These are phyloP conservation scores for Diploscapter pachys DNA, from an alignment of 1,140 invertebrate species.

Conservation along the genomic window DNA sequence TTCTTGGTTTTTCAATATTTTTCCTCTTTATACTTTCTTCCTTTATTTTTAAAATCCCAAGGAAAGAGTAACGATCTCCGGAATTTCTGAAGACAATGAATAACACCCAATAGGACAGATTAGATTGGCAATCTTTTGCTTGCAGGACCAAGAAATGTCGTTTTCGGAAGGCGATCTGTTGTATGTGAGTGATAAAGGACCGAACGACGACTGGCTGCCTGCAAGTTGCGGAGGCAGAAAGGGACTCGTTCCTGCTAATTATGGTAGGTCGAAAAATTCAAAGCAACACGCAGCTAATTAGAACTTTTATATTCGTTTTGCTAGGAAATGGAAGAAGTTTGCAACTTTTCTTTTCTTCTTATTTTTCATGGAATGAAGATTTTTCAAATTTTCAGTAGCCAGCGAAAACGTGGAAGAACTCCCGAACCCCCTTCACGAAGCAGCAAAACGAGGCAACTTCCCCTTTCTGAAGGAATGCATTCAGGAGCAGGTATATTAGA, in stretches of 20 bases:
- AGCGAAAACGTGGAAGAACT: conserved; percentile 69
- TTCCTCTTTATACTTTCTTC: background rate
- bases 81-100: too few relatives aligned
- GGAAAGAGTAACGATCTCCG: too few relatives aligned
- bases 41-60: too few relatives aligned
- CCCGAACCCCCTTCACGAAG: conserved; percentile 71
- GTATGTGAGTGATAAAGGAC: conserved; percentile 67
- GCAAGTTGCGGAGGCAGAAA: conserved; percentile 66
- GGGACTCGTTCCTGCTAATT: conserved; percentile 70
- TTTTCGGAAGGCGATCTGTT: conserved; percentile 72
- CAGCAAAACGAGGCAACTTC: conserved; percentile 70
- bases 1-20: background rate
- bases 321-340: background rate
- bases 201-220: conserved; percentile 67
- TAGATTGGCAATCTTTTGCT: background rate
- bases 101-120: too few relatives aligned
- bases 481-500: conserved; percentile 64
- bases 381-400: conserved; percentile 59
- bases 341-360: background rate
- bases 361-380: background rate
- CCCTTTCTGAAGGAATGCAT: conserved; percentile 69
- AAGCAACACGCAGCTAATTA: too few relatives aligned
- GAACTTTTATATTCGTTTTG: too few relatives aligned
- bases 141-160: conserved; percentile 62
- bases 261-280: conserved; percentile 63